Percentiles rank a stretch among this genome's conserved stretches.
These are phyloP conservation scores for Moxostoma hubbsi DNA, from an alignment of 2,797 vertebrate genomes.

Conservation along the genomic window DNA sequence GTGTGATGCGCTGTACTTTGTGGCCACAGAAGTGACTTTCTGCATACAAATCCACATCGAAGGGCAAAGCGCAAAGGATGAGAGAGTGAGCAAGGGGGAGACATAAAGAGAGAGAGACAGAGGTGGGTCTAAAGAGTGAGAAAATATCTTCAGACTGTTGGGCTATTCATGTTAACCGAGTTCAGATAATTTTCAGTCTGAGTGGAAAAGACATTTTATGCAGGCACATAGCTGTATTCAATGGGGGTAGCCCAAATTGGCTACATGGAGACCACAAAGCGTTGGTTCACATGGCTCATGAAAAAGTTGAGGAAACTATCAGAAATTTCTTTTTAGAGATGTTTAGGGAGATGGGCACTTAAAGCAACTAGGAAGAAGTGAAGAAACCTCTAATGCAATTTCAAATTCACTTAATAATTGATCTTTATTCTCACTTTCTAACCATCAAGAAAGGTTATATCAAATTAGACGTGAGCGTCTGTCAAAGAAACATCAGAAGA, in stretches of 20 bases:
- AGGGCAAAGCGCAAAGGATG: constrained; percentile 66
- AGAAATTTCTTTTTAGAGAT: constrained; percentile 98
- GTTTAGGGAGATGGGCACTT: constrained; percentile 99
- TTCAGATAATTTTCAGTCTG: constrained; percentile 86
- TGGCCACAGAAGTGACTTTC: constrained; percentile 92
- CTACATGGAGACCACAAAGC: constrained; percentile 98
- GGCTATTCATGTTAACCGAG: constrained; percentile 86
- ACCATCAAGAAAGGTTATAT: constrained; percentile 80
- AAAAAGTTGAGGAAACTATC: constrained; percentile 99
- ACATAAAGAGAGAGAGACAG: constrained; percentile 1
- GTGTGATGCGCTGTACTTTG: constrained; percentile 94
- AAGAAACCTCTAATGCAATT: constrained; percentile 97
- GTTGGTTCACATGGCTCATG: constrained; percentile 99
- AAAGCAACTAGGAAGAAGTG: constrained; percentile 92
- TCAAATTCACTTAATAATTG: constrained; percentile 94
- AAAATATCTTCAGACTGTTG: constrained; percentile 81
- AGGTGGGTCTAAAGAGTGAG: constrained; percentile 1
- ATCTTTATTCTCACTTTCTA: constrained; percentile 82
- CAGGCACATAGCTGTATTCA: constrained; percentile 93
- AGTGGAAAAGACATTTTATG: constrained; percentile 86
- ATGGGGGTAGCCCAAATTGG: constrained; percentile 90
- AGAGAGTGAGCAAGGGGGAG: constrained; percentile 63
- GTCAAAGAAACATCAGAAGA: constrained; percentile 75
- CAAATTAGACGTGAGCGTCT: constrained; percentile 79
- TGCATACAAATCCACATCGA: constrained; percentile 95